phyloP scores from a whole-genome alignment of 2,113 vertebrate genomes.

The Pagrus major region DNA sequence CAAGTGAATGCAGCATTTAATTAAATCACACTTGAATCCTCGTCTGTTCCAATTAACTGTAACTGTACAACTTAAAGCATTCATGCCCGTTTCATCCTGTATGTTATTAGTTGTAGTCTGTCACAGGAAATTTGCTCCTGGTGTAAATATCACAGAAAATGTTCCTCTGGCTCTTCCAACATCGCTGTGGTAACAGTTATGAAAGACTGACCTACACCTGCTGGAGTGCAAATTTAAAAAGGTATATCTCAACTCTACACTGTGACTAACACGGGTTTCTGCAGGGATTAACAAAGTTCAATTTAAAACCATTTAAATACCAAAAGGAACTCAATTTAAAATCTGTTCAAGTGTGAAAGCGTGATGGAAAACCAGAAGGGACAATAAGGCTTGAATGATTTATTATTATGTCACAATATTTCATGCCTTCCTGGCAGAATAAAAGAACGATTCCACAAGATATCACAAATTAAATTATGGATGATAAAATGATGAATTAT shows the following conservation, averaged over 20 bases:
- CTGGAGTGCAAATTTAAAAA: not conserved
- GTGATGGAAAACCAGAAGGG: not conserved
- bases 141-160: not conserved
- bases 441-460: not conserved
- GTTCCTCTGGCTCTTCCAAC: not conserved
- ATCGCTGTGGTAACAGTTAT: not conserved
- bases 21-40: not conserved
- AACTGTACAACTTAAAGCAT: not conserved
- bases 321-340: not conserved
- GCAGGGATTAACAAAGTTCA: not conserved
- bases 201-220: not conserved
- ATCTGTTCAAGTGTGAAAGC: not conserved
- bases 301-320: not conserved
- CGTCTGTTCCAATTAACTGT: not conserved
- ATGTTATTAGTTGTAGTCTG: not conserved
- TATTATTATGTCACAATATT: too few species aligned
- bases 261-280: not conserved
- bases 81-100: not conserved
- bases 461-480: not conserved
- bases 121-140: not conserved
- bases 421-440: not conserved
- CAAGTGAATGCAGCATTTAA: not conserved
- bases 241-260: not conserved
- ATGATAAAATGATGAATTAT: not conserved
- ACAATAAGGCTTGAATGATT: not conserved